These are phyloP conservation scores for Adineta ricciae DNA, from an alignment of 2,888 invertebrate species.

Conservation along the genomic window DNA sequence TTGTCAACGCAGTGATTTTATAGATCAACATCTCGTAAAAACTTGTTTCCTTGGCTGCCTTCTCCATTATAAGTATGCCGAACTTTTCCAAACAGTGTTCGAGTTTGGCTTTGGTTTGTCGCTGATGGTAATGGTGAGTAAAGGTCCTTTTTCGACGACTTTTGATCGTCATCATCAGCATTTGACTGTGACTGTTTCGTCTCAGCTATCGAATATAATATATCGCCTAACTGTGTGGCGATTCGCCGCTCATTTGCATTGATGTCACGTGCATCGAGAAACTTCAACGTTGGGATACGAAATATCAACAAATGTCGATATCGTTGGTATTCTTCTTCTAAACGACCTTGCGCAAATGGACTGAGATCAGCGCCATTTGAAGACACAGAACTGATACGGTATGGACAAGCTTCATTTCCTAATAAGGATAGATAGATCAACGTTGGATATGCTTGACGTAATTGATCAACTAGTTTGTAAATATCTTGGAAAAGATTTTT, in stretches of 20 bases:
- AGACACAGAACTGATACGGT: slow-evolving; percentile 50
- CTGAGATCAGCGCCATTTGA: not conserved
- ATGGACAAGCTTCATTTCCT: slow-evolving; percentile 78
- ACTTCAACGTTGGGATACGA: not conserved
- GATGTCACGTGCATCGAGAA: not conserved
- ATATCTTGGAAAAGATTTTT: slow-evolving; percentile 73
- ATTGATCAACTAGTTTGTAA: slow-evolving; percentile 59
- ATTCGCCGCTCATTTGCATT: not conserved
- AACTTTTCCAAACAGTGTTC: not conserved
- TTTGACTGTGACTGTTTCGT: not conserved
- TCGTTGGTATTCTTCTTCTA: not conserved
- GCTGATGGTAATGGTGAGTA: not conserved
- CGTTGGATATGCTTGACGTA: slow-evolving; percentile 60
- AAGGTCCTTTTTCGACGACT: not conserved
- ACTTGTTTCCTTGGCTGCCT: not conserved
- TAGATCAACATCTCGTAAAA: not conserved
- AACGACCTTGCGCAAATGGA: not conserved
- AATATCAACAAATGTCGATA: not conserved
- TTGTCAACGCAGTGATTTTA: not conserved
- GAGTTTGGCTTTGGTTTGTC: not conserved
- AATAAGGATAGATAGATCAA: slow-evolving; percentile 74
- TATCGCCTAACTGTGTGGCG: not conserved
- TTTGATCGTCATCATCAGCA: not conserved
- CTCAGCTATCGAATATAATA: not conserved
- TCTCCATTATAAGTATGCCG: not conserved